A percentile compares a stretch with the other conserved stretches of the same genome.
Conservation (phyloP, 2,113 vertebrate species). For the Leiothrix lutea region DNA sequence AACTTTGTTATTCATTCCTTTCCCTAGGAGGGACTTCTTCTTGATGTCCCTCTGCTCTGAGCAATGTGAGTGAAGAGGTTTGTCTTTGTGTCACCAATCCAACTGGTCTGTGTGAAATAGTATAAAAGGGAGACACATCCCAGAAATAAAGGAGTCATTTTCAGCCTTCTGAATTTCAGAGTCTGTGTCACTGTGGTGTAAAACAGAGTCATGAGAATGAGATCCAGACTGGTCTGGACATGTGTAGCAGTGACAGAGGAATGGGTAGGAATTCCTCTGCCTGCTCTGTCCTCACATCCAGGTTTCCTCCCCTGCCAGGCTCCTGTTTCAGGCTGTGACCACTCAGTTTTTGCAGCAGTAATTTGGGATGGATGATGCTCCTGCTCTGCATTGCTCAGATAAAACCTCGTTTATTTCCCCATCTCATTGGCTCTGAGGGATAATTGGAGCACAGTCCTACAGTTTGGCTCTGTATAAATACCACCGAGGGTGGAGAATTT, state of each 20-base stretch:
- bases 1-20: no score
- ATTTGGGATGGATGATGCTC: neutral
- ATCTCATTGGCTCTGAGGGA: neutral
- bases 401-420: neutral
- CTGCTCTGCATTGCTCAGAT: neutral
- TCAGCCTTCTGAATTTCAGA: no score
- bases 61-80: no score
- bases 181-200: no score
- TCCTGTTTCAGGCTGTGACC: neutral
- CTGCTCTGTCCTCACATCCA: neutral
- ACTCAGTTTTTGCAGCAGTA: neutral
- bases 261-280: neutral
- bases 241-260: fast-evolving
- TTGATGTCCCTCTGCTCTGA: no score
- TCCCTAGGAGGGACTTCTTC: no score
- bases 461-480: neutral
- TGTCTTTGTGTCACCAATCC: no score
- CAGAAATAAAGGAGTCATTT: no score
- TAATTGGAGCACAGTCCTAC: neutral
- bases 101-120: no score
- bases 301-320: neutral
- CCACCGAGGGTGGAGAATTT: neutral
- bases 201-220: neutral
- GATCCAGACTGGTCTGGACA: neutral
- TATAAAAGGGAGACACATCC: no score